phyloP scores from a whole-genome alignment of 2,888 invertebrate species.

The Congeria kusceri region DNA sequence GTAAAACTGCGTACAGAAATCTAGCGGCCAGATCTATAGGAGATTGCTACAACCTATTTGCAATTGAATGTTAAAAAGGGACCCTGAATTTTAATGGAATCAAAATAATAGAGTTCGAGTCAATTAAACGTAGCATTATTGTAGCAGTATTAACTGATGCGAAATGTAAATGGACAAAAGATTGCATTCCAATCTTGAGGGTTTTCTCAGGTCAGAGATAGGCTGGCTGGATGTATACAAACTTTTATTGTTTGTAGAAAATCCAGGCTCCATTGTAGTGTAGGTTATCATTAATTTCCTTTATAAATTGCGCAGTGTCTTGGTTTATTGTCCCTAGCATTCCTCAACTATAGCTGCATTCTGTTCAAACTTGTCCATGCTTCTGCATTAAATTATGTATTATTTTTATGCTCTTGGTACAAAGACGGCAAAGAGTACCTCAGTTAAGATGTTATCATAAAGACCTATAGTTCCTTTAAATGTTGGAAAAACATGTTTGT shows the following conservation, averaged over 20 bases:
- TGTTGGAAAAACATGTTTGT: too few relatives aligned
- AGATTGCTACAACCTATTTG: conserved; percentile 36
- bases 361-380: conserved; percentile 49
- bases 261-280: conserved; percentile 11
- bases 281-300: conserved; percentile 21
- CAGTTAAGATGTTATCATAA: too few relatives aligned
- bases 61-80: conserved; percentile 48
- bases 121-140: conserved; percentile 57
- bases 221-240: conserved; percentile 22
- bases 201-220: conserved; percentile 16
- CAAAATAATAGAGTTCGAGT: conserved; percentile 48
- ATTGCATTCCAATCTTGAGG: conserved; percentile 30
- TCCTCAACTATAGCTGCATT: conserved; percentile 16
- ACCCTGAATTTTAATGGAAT: conserved; percentile 51
- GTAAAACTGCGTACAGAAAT: conserved; percentile 32
- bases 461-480: too few relatives aligned
- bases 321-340: too few relatives aligned
- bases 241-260: conserved; percentile 25
- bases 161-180: conserved; percentile 35
- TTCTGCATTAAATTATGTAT: too few relatives aligned
- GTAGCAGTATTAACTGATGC: conserved; percentile 49
- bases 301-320: not conserved
- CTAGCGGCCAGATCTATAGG: conserved; percentile 39
- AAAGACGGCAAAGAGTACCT: too few relatives aligned
- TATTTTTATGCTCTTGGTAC: too few relatives aligned